Evolutionary conservation across 2,113 vertebrate genomes (phyloP).

Genomic region (Cebidichthys violaceus): DNA sequence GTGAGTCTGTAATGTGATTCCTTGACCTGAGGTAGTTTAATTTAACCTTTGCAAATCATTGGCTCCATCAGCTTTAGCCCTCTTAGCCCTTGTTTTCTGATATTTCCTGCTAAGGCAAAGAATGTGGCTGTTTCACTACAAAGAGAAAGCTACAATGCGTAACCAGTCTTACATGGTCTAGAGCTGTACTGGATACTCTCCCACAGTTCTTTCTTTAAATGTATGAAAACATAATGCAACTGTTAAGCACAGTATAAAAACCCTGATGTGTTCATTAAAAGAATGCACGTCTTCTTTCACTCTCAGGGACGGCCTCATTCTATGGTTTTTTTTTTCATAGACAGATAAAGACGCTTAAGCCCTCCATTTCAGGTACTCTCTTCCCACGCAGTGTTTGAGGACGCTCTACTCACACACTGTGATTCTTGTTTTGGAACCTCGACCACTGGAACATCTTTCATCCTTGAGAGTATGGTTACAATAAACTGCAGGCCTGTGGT

Average conservation of each 20-base stretch:
- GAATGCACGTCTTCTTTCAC: slow-evolving; percentile 61
- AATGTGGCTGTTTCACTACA: slow-evolving; percentile 17
- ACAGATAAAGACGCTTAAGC: slow-evolving; percentile 74
- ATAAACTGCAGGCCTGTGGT: slow-evolving; percentile 25
- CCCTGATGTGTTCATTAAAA: slow-evolving; percentile 51
- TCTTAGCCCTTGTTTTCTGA: slow-evolving; percentile 8
- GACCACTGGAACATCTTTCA: slow-evolving; percentile 43
- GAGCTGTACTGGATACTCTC: neutral
- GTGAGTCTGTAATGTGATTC: slow-evolving; percentile 16
- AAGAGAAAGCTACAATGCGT: slow-evolving; percentile 7
- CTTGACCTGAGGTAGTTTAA: slow-evolving; percentile 26
- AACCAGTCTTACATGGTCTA: neutral
- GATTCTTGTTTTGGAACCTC: slow-evolving; percentile 60
- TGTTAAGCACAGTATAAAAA: slow-evolving; percentile 36
- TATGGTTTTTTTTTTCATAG: slow-evolving; percentile 63
- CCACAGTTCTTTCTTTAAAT: neutral
- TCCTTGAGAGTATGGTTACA: slow-evolving; percentile 39
- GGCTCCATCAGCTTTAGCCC: slow-evolving; percentile 21
- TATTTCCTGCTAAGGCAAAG: slow-evolving; percentile 16
- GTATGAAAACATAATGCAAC: slow-evolving; percentile 29
- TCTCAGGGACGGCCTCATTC: slow-evolving; percentile 53
- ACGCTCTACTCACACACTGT: slow-evolving; percentile 70
- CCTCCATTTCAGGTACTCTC: slow-evolving; percentile 70
- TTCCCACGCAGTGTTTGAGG: slow-evolving; percentile 66
- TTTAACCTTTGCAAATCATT: slow-evolving; percentile 34